These are phyloP conservation scores for Meghimatium bilineatum DNA, from an alignment of 2,888 invertebrate species.

Conservation along the genomic window DNA sequence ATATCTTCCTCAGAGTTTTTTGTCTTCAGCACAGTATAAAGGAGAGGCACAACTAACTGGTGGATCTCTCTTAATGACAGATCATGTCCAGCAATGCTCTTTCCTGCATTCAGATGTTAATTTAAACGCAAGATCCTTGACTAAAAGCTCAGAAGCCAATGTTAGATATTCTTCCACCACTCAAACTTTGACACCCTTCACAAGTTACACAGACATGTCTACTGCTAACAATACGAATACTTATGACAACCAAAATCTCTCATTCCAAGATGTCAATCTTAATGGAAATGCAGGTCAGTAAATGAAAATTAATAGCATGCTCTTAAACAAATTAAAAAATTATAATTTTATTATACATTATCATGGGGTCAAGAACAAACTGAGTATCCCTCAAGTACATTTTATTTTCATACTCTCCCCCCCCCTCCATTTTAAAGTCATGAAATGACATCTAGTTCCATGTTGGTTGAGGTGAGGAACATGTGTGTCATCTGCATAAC, in stretches of 20 bases:
- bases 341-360: background rate
- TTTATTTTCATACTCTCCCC: no score
- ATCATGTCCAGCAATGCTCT: background rate
- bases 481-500: no score
- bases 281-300: conserved; percentile 13
- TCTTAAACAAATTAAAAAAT: background rate
- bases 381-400: no score
- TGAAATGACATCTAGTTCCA: no score
- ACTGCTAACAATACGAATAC: background rate
- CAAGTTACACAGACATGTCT: background rate
- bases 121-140: background rate
- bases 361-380: no score
- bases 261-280: background rate
- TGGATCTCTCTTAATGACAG: background rate
- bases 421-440: no score
- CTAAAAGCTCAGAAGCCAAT: background rate
- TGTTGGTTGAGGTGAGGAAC: no score
- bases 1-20: background rate
- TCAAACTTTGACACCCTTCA: background rate
- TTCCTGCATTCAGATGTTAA: conserved; percentile 2
- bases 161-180: background rate
- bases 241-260: background rate
- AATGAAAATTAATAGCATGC: background rate
- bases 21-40: background rate
- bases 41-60: background rate